Conservation (phyloP, 2,113 vertebrate species). For the Xerus inauris region DNA sequence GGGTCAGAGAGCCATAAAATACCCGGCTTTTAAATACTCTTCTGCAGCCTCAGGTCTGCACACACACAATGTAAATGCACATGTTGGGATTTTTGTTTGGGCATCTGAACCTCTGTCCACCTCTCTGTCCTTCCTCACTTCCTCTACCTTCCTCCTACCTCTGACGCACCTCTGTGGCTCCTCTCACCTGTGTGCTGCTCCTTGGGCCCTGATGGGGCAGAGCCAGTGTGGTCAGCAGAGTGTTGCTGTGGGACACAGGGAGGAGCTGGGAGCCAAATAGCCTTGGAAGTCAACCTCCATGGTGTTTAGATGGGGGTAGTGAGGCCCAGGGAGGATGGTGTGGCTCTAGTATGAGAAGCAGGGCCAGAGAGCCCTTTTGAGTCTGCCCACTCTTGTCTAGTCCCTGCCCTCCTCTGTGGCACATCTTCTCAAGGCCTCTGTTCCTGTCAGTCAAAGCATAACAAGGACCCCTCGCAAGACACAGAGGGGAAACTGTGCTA, state of each 20-base stretch:
- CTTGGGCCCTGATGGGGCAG: background rate
- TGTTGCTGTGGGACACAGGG: background rate
- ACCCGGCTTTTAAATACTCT: constrained; percentile 38
- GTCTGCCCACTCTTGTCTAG: too few relatives aligned
- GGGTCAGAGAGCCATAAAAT: background rate
- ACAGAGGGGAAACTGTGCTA: background rate
- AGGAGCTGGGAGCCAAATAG: background rate
- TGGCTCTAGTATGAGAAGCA: background rate
- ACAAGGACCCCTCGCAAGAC: background rate
- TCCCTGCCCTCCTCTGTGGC: too few relatives aligned
- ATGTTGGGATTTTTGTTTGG: background rate
- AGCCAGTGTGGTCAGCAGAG: background rate
- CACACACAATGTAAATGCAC: background rate
- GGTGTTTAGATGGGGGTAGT: background rate
- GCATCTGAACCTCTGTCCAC: background rate
- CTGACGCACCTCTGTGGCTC: too few relatives aligned
- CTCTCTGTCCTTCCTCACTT: background rate
- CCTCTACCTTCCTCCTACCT: background rate
- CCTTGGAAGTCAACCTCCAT: background rate
- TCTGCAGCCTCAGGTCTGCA: background rate
- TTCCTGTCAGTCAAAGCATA: background rate
- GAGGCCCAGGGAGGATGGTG: too few relatives aligned
- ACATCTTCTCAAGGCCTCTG: background rate
- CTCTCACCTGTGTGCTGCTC: background rate
- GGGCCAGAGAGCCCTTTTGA: background rate